A percentile compares a stretch with the other conserved stretches of the same genome.
These are phyloP conservation scores for Ispidina lecontei DNA, from an alignment of 2,797 vertebrate genomes.

Conservation along the genomic window DNA sequence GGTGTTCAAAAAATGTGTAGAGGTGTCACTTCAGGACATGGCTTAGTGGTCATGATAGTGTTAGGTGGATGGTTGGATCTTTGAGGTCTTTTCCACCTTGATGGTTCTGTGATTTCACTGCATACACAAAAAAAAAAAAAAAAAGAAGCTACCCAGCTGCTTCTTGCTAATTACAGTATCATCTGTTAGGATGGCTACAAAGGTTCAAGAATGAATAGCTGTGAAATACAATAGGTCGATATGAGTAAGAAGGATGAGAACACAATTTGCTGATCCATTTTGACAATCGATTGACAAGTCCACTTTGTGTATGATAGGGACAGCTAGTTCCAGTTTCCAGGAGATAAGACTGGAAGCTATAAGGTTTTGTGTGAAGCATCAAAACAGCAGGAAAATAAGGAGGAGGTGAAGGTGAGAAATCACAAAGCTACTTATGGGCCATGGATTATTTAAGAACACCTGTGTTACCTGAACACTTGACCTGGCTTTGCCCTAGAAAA, in stretches of 20 bases:
- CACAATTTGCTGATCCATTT: background rate
- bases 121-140: background rate
- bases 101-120: background rate
- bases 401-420: background rate
- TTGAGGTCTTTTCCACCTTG: too few relatives aligned
- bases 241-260: background rate
- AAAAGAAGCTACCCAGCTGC: background rate
- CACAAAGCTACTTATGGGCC: background rate
- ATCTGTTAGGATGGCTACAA: background rate
- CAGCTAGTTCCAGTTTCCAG: background rate
- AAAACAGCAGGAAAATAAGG: background rate
- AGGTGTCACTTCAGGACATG: too few relatives aligned
- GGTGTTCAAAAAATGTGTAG: too few relatives aligned
- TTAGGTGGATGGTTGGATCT: too few relatives aligned
- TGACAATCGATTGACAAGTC: background rate
- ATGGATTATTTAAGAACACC: background rate
- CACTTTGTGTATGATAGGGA: background rate
- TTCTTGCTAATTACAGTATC: background rate
- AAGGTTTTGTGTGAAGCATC: background rate
- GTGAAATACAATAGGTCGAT: background rate
- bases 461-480: constrained; percentile 8
- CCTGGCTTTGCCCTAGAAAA: constrained; percentile 44
- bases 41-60: too few relatives aligned
- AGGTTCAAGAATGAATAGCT: background rate
- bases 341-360: background rate